Conservation (phyloP, 2,888 invertebrate genomes). For the Danaus chrysippus region DNA sequence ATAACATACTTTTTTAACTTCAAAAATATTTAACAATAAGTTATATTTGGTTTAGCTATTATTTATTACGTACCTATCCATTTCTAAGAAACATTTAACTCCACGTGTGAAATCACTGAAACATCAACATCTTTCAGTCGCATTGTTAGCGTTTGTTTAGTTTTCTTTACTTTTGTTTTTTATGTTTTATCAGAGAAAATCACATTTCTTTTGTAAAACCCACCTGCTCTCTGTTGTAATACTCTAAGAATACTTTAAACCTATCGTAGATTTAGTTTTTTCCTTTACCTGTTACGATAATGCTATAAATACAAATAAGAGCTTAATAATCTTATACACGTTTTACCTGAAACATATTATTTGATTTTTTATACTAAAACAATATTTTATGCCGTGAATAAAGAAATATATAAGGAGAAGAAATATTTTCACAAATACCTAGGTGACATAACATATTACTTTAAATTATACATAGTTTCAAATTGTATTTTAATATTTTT, state of each 20-base stretch:
- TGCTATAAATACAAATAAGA: background rate
- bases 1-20: too few species aligned
- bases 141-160: constrained; percentile 53
- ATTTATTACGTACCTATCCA: constrained; percentile 25
- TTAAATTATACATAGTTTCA: too few species aligned
- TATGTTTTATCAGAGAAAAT: constrained; percentile 26
- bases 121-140: constrained; percentile 47
- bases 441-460: too few species aligned
- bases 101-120: constrained; percentile 31
- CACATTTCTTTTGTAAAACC: constrained; percentile 29
- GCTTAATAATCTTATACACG: too few species aligned
- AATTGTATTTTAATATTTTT: too few species aligned
- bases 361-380: too few species aligned
- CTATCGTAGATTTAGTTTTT: background rate
- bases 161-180: constrained; percentile 38
- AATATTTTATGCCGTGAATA: too few species aligned
- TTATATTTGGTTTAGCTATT: too few species aligned
- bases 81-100: constrained; percentile 18
- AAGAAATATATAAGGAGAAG: too few species aligned
- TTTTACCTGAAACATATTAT: too few species aligned
- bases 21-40: too few species aligned
- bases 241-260: constrained; percentile 14
- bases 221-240: constrained; percentile 54
- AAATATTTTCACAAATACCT: too few species aligned
- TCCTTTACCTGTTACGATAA: background rate